Percentiles rank a stretch among this genome's conserved stretches.
These are phyloP conservation scores for Pseudolycoriella hygida DNA, from an alignment of 2,888 invertebrate species.

Conservation along the genomic window DNA sequence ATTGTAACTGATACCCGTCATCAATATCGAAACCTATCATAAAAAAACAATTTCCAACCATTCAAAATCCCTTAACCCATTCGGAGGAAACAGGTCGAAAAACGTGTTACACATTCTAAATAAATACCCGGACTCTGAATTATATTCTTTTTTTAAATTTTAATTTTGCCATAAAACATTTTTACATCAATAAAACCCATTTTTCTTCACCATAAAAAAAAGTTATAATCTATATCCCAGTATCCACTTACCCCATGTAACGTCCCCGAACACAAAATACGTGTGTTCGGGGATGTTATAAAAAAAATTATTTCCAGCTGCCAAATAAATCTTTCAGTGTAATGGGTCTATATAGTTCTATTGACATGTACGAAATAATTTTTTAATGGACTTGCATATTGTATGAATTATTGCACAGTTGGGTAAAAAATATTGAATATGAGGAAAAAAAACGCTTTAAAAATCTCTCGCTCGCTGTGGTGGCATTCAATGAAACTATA, in stretches of 20 bases:
- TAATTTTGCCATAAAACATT: conserved; percentile 1
- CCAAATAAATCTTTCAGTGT: background rate
- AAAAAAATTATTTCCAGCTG: background rate
- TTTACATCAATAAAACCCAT: conserved; percentile 1
- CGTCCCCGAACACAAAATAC: background rate
- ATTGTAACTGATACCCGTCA: too few relatives aligned
- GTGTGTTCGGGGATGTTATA: background rate
- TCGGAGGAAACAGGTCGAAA: background rate
- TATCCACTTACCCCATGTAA: background rate
- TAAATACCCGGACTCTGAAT: background rate
- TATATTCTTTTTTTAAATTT: background rate
- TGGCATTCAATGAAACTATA: too few relatives aligned
- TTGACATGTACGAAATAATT: background rate
- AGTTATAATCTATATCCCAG: background rate
- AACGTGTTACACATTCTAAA: background rate
- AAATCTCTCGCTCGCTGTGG: too few relatives aligned
- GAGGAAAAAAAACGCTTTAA: background rate
- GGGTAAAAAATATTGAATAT: background rate
- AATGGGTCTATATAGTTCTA: background rate
- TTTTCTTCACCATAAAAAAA: background rate
- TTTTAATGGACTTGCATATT: conserved; percentile 1
- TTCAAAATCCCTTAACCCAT: background rate
- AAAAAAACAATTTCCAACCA: background rate
- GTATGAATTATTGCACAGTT: background rate
- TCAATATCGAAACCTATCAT: background rate